These are phyloP conservation scores for Parnassius mnemosyne DNA, from an alignment of 2,888 invertebrate genomes.

Conservation along the genomic window DNA sequence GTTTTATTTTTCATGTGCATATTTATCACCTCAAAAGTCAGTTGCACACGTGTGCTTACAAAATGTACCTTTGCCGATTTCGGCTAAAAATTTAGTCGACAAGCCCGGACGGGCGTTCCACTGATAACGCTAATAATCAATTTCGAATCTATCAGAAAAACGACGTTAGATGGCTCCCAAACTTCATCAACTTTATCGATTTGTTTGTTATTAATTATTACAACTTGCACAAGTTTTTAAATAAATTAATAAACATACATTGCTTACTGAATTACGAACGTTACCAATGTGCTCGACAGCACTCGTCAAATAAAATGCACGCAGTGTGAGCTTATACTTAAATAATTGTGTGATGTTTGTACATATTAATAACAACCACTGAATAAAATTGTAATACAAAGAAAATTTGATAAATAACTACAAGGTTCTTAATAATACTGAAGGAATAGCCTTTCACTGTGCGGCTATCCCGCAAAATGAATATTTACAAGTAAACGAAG, in stretches of 20 bases:
- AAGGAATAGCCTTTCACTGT: conserved; percentile 52
- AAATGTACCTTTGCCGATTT: conserved; percentile 2
- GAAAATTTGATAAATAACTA: conserved; percentile 40
- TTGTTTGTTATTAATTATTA: not conserved
- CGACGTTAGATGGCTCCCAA: conserved; percentile 36
- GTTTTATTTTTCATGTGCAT: conserved; percentile 2
- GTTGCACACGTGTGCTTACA: conserved; percentile 15
- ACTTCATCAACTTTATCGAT: conserved; percentile 6
- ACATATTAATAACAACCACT: conserved; percentile 9
- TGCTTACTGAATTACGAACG: not conserved
- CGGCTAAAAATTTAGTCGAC: not conserved
- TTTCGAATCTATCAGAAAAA: conserved; percentile 77
- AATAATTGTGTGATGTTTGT: conserved; percentile 26
- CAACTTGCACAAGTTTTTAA: not conserved
- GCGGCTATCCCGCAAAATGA: conserved; percentile 51
- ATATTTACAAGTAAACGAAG: conserved; percentile 65
- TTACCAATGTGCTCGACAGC: not conserved
- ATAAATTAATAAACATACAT: not conserved
- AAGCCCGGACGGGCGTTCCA: conserved; percentile 41
- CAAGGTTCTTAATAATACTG: conserved; percentile 71
- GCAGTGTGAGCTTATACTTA: conserved; percentile 26
- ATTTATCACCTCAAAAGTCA: conserved; percentile 21
- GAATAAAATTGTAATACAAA: conserved; percentile 25
- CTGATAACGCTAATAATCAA: conserved; percentile 68
- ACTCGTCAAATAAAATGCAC: conserved; percentile 28